phyloP scores from a whole-genome alignment of 2,888 invertebrate genomes.

The Brachyptera risi region DNA sequence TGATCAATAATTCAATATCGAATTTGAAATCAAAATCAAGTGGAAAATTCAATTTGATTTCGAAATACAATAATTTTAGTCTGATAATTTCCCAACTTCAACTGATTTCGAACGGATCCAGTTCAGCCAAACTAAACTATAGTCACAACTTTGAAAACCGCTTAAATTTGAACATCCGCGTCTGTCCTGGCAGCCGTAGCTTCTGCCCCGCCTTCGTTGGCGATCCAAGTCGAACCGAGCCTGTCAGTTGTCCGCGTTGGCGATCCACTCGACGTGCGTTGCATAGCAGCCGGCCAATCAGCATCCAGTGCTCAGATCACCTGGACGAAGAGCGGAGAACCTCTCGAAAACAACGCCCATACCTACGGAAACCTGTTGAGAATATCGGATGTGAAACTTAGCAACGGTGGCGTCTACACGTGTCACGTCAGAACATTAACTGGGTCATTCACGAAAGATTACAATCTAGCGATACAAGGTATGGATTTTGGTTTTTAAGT shows the following conservation, averaged over 20 bases:
- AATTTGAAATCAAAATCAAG: too few species aligned
- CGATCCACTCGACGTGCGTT: slow-evolving; percentile 59
- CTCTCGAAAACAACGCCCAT: slow-evolving; percentile 55
- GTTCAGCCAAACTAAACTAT: too few species aligned
- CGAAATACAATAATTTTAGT: too few species aligned
- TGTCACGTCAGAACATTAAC: slow-evolving; percentile 57
- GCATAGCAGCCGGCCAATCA: slow-evolving; percentile 52
- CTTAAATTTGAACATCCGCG: neutral
- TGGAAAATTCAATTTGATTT: too few species aligned
- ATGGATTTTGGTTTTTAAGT: too few species aligned
- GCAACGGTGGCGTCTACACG: slow-evolving; percentile 64
- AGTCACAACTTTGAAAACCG: too few species aligned
- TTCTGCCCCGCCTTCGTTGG: slow-evolving; percentile 13
- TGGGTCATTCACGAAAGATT: slow-evolving; percentile 54
- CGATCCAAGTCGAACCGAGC: slow-evolving; percentile 44
- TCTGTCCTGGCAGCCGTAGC: neutral
- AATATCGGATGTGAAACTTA: slow-evolving; percentile 53
- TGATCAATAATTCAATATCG: too few species aligned
- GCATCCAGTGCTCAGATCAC: slow-evolving; percentile 48
- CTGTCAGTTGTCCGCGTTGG: slow-evolving; percentile 53
- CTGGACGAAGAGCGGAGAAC: slow-evolving; percentile 58
- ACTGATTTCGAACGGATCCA: too few species aligned
- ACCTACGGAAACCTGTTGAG: slow-evolving; percentile 51
- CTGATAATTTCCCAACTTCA: too few species aligned
- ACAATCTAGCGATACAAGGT: slow-evolving; percentile 57